These are phyloP conservation scores for Aptenodytes forsteri DNA, from an alignment of 2,113 vertebrate genomes.

Conservation along the genomic window DNA sequence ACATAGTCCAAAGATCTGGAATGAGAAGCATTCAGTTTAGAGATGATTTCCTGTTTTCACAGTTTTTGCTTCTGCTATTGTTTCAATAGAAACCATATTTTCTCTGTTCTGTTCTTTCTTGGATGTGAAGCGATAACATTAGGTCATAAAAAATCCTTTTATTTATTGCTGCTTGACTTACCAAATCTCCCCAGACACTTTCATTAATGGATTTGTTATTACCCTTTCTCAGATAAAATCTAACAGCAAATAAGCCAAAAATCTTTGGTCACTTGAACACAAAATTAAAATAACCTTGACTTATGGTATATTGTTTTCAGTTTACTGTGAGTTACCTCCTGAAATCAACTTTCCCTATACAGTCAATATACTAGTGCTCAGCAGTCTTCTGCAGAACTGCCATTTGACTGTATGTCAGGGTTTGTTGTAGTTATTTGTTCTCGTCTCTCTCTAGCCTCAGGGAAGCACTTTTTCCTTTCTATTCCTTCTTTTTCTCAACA, in stretches of 20 bases:
- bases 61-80: background rate
- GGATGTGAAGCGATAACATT: background rate
- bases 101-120: background rate
- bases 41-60: background rate
- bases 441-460: background rate
- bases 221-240: background rate
- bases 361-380: background rate
- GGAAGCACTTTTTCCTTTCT: background rate
- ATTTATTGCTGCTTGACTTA: background rate
- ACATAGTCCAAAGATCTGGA: background rate
- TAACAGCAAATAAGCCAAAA: background rate
- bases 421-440: background rate
- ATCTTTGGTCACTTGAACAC: background rate
- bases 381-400: background rate
- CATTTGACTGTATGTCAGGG: background rate
- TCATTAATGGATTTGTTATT: background rate
- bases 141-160: background rate
- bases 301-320: background rate
- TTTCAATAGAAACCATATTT: background rate
- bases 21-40: background rate
- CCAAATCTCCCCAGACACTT: background rate
- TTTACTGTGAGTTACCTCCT: background rate
- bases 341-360: background rate
- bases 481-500: background rate
- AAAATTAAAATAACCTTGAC: conserved; percentile 9